Evolutionary conservation across 2,113 vertebrate genomes (phyloP), one percentile per base, ranked within the genome.

Genomic region (Otus sunia): DNA sequence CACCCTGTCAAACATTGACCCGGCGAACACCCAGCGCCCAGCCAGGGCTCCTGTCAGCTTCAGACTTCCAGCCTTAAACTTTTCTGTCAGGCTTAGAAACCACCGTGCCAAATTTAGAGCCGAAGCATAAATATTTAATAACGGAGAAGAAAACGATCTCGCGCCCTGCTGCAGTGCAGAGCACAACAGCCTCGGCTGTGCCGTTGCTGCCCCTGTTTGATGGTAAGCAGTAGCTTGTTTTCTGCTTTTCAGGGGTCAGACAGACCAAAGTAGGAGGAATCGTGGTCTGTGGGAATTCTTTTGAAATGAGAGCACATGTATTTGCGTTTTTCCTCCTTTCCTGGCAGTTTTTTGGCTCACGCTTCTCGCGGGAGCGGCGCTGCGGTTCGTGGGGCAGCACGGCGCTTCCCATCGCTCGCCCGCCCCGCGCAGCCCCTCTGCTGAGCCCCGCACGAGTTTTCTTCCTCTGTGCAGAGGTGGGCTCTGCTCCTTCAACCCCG

Each of bases 281-380:
- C 34, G 37, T 30, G 26, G 37, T 45, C 52, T 41, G 32, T 21
- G 15, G 43, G 37, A 15, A 58, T 50, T 21, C 15, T 75, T 76
- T 30, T 15, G 27, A 34, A 34, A 18, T 34, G 32, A 27, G 25
- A 72, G 9, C 18, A 3, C 45, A 47, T 47, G 45, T 47, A 47
- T 47, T 47, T 47, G 45, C 19, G 45, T 60, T 60, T 36, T 60
- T n/a, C 58, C 21, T 36, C 58, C 34, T n/a, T 36, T 60, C 25
- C 58, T 23, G 22, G 58, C 21, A 47, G 45, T 47, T 47, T 47
- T 47, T 21, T 47, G 45, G 45, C 45, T 11, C 21, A 47, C 19
- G 45, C 19, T 47, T 47, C 11, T 13, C 9, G 50, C 15, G 2
- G 56, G 36, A 52, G 32, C 0, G 0, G 18, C 2, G 30, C 69